A percentile compares a stretch with the other conserved stretches of the same genome.
Evolutionary conservation across 1,140 invertebrate genomes (phyloP).

Genomic region (Drosophila eugracilis): DNA sequence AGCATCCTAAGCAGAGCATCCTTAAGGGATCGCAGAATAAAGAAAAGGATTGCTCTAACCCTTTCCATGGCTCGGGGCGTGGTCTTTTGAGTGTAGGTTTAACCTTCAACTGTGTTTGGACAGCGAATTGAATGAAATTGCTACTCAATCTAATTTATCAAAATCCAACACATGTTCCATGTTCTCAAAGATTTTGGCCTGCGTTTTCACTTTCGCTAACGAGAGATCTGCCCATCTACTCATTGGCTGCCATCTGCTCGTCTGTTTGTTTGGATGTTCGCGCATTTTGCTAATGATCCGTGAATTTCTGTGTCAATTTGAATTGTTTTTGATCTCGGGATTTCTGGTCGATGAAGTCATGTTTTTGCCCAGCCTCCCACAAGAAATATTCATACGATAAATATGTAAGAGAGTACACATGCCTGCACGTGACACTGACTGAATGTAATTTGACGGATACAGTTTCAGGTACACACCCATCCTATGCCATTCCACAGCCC

Average conservation of each 20-base stretch:
- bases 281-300: slow-evolving; percentile 72
- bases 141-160: slow-evolving; percentile 66
- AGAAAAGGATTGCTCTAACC: slow-evolving; percentile 48
- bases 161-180: slow-evolving; percentile 66
- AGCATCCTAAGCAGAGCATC: slow-evolving; percentile 32
- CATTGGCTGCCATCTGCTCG: slow-evolving; percentile 19
- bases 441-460: slow-evolving; percentile 46
- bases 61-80: slow-evolving; percentile 57
- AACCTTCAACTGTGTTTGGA: slow-evolving; percentile 58
- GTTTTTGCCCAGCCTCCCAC: slow-evolving; percentile 2
- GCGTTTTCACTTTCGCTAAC: slow-evolving; percentile 1
- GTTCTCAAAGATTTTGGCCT: neutral
- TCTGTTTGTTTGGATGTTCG: slow-evolving; percentile 45
- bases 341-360: slow-evolving; percentile 71
- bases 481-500: slow-evolving; percentile 3
- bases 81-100: slow-evolving; percentile 45
- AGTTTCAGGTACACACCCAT: slow-evolving; percentile 37
- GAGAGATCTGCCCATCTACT: slow-evolving; percentile 35
- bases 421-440: slow-evolving; percentile 62
- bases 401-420: too few species aligned
- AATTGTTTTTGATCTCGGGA: slow-evolving; percentile 19
- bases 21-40: slow-evolving; percentile 19
- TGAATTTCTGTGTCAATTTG: slow-evolving; percentile 63
- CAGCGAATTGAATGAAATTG: slow-evolving; percentile 57
- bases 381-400: slow-evolving; percentile 29